phyloP scores from a whole-genome alignment of 1,140 invertebrate genomes.

The Drosophila baimaii region DNA sequence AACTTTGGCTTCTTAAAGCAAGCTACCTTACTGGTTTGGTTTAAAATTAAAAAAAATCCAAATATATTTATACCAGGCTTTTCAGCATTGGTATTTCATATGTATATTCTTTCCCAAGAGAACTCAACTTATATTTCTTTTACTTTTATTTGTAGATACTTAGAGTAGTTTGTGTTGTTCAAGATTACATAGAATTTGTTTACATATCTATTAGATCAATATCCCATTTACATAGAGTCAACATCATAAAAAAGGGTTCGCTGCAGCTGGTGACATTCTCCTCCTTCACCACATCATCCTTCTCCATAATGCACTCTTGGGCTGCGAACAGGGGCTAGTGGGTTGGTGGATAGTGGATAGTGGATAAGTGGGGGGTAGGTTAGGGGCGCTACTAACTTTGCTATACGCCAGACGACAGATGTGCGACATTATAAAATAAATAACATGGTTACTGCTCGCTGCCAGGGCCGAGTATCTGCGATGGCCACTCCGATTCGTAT shows the following conservation, averaged over 20 bases:
- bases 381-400: conserved; percentile 38
- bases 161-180: conserved; percentile 58
- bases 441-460: conserved; percentile 66
- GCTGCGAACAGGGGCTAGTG: conserved; percentile 23
- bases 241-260: conserved; percentile 52
- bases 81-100: no score
- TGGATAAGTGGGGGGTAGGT: conserved; percentile 22
- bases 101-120: background rate
- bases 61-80: no score
- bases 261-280: conserved; percentile 12
- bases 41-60: no score
- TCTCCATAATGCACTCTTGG: background rate
- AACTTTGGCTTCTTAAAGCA: no score
- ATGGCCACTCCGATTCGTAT: conserved; percentile 34
- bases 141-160: conserved; percentile 46
- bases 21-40: no score
- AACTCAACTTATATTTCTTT: background rate
- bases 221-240: conserved; percentile 73
- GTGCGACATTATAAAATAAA: conserved; percentile 72
- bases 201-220: conserved; percentile 70
- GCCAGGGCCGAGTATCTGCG: conserved; percentile 32
- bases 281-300: conserved; percentile 10
- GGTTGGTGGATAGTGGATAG: conserved; percentile 11
- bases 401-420: conserved; percentile 49
- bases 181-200: conserved; percentile 73